These are phyloP conservation scores for Malurus cyaneus DNA, from an alignment of 2,113 vertebrate genomes.

Conservation along the genomic window DNA sequence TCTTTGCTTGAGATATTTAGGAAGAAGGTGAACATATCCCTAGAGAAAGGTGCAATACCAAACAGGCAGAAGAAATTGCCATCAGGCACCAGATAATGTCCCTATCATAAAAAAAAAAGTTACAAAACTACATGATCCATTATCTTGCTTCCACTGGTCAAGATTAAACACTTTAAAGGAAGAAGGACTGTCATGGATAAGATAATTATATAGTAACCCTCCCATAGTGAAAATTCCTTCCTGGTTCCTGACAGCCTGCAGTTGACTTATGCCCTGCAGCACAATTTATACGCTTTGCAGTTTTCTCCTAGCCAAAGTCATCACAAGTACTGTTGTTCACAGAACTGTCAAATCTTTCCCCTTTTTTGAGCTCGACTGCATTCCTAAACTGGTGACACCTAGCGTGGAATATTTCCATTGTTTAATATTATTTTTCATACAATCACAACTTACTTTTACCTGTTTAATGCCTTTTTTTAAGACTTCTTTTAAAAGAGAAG, in stretches of 20 bases:
- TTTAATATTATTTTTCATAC: not conserved
- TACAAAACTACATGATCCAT: not conserved
- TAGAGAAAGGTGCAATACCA: not conserved
- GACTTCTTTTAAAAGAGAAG: not conserved
- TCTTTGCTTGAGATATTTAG: not conserved
- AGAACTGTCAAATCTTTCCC: not conserved
- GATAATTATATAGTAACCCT: conserved; percentile 2
- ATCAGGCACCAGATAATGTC: not conserved
- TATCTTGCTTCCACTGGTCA: not conserved
- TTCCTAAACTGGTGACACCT: not conserved
- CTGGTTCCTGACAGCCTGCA: not conserved
- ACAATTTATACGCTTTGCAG: not conserved
- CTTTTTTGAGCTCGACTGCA: not conserved
- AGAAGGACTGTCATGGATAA: not conserved
- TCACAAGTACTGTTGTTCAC: not conserved
- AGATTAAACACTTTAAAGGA: not conserved
- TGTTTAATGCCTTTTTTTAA: not conserved
- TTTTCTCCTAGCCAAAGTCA: not conserved
- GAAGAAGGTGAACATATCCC: not conserved
- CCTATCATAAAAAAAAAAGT: not conserved
- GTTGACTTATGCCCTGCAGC: not conserved
- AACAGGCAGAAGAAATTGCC: not conserved
- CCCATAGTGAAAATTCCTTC: not conserved
- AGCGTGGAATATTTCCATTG: not conserved
- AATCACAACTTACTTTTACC: not conserved